A percentile compares a stretch with the other conserved stretches of the same genome.
Conservation (phyloP, 2,797 vertebrate genomes). For the Hippoglossus hippoglossus region DNA sequence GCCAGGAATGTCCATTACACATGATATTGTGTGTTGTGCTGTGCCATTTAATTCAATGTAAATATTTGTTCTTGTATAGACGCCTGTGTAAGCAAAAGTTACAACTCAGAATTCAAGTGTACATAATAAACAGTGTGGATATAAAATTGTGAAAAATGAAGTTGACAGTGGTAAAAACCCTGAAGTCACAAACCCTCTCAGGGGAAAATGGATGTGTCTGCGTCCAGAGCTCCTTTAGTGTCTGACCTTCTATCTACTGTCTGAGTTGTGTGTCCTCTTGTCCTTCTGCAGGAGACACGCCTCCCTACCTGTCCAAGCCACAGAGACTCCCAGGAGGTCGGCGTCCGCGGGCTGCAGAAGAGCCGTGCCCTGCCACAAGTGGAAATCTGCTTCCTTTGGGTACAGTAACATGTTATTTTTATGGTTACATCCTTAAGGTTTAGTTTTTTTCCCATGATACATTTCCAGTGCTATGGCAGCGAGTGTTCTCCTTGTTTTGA, state of each 20-base stretch:
- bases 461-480: neutral
- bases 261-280: constrained; percentile 28
- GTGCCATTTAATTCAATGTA: too few species aligned
- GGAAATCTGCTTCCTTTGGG: constrained; percentile 85
- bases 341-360: constrained; percentile 71
- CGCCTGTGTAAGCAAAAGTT: too few species aligned
- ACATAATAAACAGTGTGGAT: too few species aligned
- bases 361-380: constrained; percentile 76
- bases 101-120: too few species aligned
- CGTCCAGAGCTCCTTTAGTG: constrained; percentile 24
- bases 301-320: constrained; percentile 77
- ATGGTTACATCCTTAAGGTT: constrained; percentile 1
- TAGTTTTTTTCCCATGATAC: neutral
- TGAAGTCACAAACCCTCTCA: too few species aligned
- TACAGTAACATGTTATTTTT: constrained; percentile 72
- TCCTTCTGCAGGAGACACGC: constrained; percentile 76
- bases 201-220: constrained; percentile 5
- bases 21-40: too few species aligned
- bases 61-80: too few species aligned
- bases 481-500: constrained; percentile 10
- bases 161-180: too few species aligned
- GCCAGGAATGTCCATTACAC: too few species aligned
- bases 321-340: constrained; percentile 59
- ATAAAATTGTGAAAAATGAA: too few species aligned
- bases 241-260: constrained; percentile 10